Conservation (phyloP, 2,888 invertebrate species). For the Baccha elongata region DNA sequence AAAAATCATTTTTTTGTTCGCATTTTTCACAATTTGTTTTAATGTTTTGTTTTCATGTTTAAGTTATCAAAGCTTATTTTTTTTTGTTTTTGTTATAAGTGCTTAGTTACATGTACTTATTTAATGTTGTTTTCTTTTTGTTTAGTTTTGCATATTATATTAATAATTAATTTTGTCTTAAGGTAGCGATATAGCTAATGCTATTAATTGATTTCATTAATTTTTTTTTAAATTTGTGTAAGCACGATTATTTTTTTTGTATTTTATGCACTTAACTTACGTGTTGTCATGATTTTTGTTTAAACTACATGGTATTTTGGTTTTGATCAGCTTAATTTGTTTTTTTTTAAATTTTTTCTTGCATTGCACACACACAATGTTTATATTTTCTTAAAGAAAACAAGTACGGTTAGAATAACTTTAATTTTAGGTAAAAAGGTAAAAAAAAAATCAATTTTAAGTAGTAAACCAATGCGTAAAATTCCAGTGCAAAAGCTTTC, state of each 20-base stretch:
- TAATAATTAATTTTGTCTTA: slow-evolving; percentile 68
- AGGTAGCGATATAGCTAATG: slow-evolving; percentile 75
- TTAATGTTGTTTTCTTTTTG: slow-evolving; percentile 45
- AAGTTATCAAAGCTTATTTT: slow-evolving; percentile 69
- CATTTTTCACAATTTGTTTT: slow-evolving; percentile 63
- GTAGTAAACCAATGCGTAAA: no score
- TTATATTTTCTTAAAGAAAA: background rate
- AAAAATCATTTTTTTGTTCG: slow-evolving; percentile 70
- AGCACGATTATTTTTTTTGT: slow-evolving; percentile 62
- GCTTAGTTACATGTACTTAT: slow-evolving; percentile 62
- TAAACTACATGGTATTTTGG: slow-evolving; percentile 41
- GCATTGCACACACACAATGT: slow-evolving; percentile 44
- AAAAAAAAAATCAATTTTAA: no score
- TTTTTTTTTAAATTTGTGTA: slow-evolving; percentile 56
- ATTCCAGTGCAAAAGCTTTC: no score
- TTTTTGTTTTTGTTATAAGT: slow-evolving; percentile 58
- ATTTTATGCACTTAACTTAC: slow-evolving; percentile 65
- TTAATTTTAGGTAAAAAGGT: no score
- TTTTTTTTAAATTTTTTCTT: slow-evolving; percentile 19
- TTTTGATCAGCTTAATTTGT: slow-evolving; percentile 57
- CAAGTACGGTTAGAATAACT: no score
- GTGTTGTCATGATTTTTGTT: slow-evolving; percentile 51
- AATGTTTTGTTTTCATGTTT: slow-evolving; percentile 49
- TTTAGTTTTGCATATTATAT: slow-evolving; percentile 70
- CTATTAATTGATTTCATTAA: slow-evolving; percentile 72